These are phyloP conservation scores for Anarhynchus alexandrinus DNA, from an alignment of 2,113 vertebrate species.

Conservation along the genomic window DNA sequence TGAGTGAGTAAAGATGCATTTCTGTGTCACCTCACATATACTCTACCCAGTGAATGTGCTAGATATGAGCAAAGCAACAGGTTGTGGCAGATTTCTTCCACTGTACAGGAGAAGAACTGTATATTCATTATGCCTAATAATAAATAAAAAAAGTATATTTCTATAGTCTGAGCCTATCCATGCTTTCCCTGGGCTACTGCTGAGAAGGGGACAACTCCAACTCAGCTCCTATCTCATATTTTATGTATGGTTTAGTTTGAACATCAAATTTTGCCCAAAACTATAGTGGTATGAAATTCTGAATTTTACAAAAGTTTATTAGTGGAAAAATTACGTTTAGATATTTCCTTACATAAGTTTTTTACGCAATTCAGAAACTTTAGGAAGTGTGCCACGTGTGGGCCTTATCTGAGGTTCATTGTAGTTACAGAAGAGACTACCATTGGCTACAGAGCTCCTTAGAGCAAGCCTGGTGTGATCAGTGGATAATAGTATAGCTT, in stretches of 20 bases:
- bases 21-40: neutral
- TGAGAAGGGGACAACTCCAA: neutral
- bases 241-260: neutral
- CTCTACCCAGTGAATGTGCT: neutral
- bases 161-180: neutral
- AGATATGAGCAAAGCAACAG: neutral
- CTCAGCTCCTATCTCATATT: neutral
- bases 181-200: neutral
- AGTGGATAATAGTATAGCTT: neutral
- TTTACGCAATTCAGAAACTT: too few species aligned
- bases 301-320: neutral
- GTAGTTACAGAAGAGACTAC: neutral
- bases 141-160: neutral
- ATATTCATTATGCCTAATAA: neutral
- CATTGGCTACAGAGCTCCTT: neutral
- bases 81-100: neutral
- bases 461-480: neutral
- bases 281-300: neutral
- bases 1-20: neutral
- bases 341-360: neutral
- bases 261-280: neutral
- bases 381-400: rapidly evolving
- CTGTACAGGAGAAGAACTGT: neutral
- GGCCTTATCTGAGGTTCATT: neutral
- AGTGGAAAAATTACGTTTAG: neutral